Evolutionary conservation across 2,888 invertebrate genomes (phyloP).

Genomic region (Agriopis aurantiaria): DNA sequence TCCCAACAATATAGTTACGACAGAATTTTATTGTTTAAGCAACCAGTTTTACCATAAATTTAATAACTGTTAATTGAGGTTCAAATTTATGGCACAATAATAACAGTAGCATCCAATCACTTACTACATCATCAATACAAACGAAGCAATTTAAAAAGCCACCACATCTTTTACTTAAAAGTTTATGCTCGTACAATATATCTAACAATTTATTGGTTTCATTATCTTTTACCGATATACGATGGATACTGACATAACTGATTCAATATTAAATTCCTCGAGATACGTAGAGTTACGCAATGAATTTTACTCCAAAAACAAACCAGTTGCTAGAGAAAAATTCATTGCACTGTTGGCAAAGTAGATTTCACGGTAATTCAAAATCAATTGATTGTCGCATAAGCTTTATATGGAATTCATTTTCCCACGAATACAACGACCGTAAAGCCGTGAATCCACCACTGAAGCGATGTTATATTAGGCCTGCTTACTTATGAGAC

Average conservation of each 20-base stretch:
- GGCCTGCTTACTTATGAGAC: no score
- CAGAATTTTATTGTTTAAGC: conserved; percentile 12
- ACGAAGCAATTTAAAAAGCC: conserved; percentile 20
- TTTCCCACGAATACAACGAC: conserved; percentile 60
- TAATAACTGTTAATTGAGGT: conserved; percentile 7
- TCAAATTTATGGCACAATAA: conserved; percentile 21
- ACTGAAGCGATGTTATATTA: no score
- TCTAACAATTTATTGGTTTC: conserved; percentile 28
- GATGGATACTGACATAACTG: conserved; percentile 18
- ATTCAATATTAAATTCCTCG: conserved; percentile 30
- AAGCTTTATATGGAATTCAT: conserved; percentile 34
- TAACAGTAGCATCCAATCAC: conserved; percentile 22
- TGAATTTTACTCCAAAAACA: conserved; percentile 41
- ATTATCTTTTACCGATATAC: conserved; percentile 25
- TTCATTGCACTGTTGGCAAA: no score
- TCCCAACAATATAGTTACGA: neutral
- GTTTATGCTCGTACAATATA: conserved; percentile 21
- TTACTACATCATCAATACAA: conserved; percentile 15
- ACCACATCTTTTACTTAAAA: conserved; percentile 4
- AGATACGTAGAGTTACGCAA: conserved; percentile 41
- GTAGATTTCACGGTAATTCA: conserved; percentile 43
- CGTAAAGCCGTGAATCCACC: conserved; percentile 15
- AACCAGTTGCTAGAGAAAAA: conserved; percentile 46
- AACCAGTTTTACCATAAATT: neutral
- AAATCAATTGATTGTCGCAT: conserved; percentile 47